A percentile compares a stretch with the other conserved stretches of the same genome.
Conservation (phyloP, 2,113 vertebrate species). For the Marcusenius ussheri region DNA sequence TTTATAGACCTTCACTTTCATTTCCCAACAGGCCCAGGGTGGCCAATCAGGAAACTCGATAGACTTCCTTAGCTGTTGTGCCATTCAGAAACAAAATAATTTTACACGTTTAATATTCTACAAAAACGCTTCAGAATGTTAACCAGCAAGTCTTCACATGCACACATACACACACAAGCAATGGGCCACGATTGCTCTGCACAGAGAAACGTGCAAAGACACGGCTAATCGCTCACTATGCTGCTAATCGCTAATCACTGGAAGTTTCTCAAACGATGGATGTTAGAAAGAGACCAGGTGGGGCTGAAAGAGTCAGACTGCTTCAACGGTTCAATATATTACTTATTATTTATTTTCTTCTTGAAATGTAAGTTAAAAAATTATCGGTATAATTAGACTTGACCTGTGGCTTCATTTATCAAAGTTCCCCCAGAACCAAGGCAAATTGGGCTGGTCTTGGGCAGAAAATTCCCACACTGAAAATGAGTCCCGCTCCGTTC, state of each 20-base stretch:
- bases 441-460: not conserved
- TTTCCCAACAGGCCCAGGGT: not conserved
- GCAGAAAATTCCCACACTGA: not conserved
- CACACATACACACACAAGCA: not conserved
- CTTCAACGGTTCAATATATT: not conserved
- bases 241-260: not conserved
- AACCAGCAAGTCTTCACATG: not conserved
- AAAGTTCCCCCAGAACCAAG: not conserved
- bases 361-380: not conserved
- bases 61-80: not conserved
- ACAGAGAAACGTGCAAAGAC: not conserved
- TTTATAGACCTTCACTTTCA: not conserved
- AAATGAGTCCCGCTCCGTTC: not conserved
- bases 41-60: not conserved
- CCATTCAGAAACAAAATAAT: not conserved
- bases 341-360: not conserved
- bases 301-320: not conserved
- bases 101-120: not conserved
- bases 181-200: not conserved
- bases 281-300: not conserved
- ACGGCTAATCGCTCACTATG: not conserved
- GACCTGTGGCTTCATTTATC: not conserved
- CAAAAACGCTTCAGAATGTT: not conserved
- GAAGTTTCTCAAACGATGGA: not conserved
- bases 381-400: not conserved